Base-by-base conservation (phyloP, 1,140 invertebrate genomes). In the Thereuonema tuberculata region DNA sequence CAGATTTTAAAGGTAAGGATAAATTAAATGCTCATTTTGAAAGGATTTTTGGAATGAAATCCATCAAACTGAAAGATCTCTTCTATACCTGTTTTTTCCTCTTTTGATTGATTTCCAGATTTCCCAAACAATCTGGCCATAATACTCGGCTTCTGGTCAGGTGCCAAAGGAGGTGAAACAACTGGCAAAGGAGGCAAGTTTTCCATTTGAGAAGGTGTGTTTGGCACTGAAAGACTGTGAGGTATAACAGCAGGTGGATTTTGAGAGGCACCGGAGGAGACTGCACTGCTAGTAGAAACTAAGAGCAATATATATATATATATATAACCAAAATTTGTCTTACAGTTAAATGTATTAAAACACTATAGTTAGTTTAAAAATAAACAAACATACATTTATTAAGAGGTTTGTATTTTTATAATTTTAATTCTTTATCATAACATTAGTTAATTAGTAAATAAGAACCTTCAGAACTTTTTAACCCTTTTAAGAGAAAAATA, bases 111-210 rank as follows among this genome's bases (percentile, higher is more conserved):
- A 9, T 12, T 24, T 25, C 26, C 31, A 3, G 67, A 67, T 48
- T 66, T 68, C 25, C 68, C 68, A 56, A 74, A 74, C 1, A 73
- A 57, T n/a, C 70, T 61, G 2, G 70, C 70, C 55, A 74, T 71
- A 61, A 74, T 67, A 24, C 62, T 25, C 15, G 49, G 28, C 28
- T 49, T 49, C 3, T 9, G 20, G 12, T 59, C 49, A 17, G 67
- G 63, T 2, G 65, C 62, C n/a, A n/a, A n/a, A 17, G 59, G 63
- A 15, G 56, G 3, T 12, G 3, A 3, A n/a, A 24, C 59, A 20
- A 66, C 50, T 1, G 66, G 59, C 17, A 55, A 24, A 27, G 64
- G 62, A 9, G 63, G 24, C 63, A 52, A 52, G n/a, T n/a, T n/a
- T 59, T 37, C 60, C 21, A 27, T 21, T 15, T 43, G 20, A 23